Base-by-base conservation (phyloP, 2,797 vertebrate species). In the Pteropus rufus region DNA sequence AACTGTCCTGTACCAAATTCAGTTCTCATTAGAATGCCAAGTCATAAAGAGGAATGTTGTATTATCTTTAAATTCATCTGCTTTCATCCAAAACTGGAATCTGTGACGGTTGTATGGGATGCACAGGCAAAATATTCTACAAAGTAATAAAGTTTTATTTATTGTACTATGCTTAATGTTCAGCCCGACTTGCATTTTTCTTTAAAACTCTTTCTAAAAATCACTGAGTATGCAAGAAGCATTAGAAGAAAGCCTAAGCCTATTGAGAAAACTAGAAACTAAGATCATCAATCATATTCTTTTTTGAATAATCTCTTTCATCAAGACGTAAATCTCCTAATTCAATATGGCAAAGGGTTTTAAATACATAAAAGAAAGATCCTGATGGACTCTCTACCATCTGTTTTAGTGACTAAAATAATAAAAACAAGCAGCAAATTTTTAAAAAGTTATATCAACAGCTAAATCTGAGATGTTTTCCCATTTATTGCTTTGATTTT, bases 201-300 rank as follows among this genome's bases (percentile, higher is more conserved):
- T 91, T 77, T 89, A 92, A 94, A 93, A 95, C 36, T 73, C 75
- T 31, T 91, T 64, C 69, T 18, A 49, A 90, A 85, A 95, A 77
- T 90, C 62, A 94, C 83, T 36, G 77, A 84, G 21, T 36, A 88
- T 36, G 69, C 80, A 93, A 80, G 65, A 89, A 84, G 31, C 31
- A 86, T n/a, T 52, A 87, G n/a, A 64, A 64, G 10, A 93, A 9
- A 90, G 12, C 75, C 11, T 87, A 93, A 58, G 14, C 31, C 76
- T 83, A 62, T 14, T 64, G 46, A 93, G 80, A 92, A 94, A 95
- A 89, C 89, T 41, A 92, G 34, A 95, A 96, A 92, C 34, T 65
- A 95, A 93, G 49, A 75, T 70, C 36, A 80, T 82, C 75, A 90
- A 92, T 72, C 8, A 64, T 24, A 73, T 26, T 95, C 86, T 83